Evolutionary conservation across 1,140 invertebrate genomes (phyloP).

Genomic region (Platyscapa corneri): DNA sequence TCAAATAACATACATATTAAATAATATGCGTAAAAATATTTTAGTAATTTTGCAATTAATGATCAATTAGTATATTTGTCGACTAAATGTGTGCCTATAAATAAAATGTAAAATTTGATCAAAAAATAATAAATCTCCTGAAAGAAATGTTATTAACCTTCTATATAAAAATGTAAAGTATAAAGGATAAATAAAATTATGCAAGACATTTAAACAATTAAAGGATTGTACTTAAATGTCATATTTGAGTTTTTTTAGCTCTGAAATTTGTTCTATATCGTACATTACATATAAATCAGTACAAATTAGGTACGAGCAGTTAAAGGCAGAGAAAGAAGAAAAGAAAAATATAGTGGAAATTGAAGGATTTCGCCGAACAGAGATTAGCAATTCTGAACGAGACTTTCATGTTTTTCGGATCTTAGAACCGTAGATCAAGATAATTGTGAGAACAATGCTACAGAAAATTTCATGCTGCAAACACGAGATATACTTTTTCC

Average conservation of each 20-base stretch:
- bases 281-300: conserved; percentile 18
- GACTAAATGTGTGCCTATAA: too few species aligned
- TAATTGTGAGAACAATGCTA: conserved; percentile 75
- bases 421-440: conserved; percentile 73
- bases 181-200: too few species aligned
- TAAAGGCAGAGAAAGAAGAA: conserved; percentile 47
- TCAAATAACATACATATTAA: too few species aligned
- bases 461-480: conserved; percentile 68
- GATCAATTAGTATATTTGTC: too few species aligned
- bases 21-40: too few species aligned
- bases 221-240: background rate
- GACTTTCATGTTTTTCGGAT: conserved; percentile 70
- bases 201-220: background rate
- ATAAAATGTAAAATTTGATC: too few species aligned
- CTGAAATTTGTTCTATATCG: conserved; percentile 46
- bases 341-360: conserved; percentile 60
- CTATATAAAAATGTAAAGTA: too few species aligned
- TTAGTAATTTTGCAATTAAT: too few species aligned
- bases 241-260: background rate
- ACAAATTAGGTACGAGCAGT: conserved; percentile 16
- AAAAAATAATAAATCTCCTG: too few species aligned
- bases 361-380: conserved; percentile 70
- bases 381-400: conserved; percentile 68
- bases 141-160: too few species aligned
- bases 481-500: too few species aligned